These are phyloP conservation scores for Ganaspis sp. DNA, from an alignment of 1,140 invertebrate species.

Conservation along the genomic window DNA sequence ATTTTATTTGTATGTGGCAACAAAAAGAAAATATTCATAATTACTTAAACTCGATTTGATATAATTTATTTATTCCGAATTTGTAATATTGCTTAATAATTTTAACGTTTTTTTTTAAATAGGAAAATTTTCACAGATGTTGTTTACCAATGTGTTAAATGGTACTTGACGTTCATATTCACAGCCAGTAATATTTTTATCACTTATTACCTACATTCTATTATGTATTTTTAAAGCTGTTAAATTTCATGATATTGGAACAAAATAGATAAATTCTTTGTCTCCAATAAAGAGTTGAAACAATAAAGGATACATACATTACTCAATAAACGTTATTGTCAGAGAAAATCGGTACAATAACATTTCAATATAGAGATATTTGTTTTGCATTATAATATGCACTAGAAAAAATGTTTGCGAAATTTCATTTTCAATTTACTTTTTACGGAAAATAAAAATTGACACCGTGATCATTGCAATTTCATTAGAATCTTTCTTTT, in stretches of 20 bases:
- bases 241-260: background rate
- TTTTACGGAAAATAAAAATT: too few relatives aligned
- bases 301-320: too few relatives aligned
- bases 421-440: background rate
- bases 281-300: background rate
- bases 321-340: background rate
- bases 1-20: too few relatives aligned
- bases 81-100: too few relatives aligned
- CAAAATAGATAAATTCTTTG: background rate
- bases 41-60: too few relatives aligned
- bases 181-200: slow-evolving; percentile 15
- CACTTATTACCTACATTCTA: slow-evolving; percentile 7
- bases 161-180: background rate
- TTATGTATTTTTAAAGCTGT: background rate
- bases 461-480: too few relatives aligned
- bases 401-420: background rate
- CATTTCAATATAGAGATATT: background rate
- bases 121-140: too few relatives aligned
- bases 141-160: background rate
- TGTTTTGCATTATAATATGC: background rate
- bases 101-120: too few relatives aligned
- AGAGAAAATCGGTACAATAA: slow-evolving; percentile 22
- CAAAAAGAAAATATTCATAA: too few relatives aligned
- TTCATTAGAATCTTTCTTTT: too few relatives aligned
- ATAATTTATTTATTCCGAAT: too few relatives aligned